These are phyloP conservation scores for Stichodactyla helianthus DNA, from an alignment of 64 coral and sea anemone genomes.

Conservation along the genomic window DNA sequence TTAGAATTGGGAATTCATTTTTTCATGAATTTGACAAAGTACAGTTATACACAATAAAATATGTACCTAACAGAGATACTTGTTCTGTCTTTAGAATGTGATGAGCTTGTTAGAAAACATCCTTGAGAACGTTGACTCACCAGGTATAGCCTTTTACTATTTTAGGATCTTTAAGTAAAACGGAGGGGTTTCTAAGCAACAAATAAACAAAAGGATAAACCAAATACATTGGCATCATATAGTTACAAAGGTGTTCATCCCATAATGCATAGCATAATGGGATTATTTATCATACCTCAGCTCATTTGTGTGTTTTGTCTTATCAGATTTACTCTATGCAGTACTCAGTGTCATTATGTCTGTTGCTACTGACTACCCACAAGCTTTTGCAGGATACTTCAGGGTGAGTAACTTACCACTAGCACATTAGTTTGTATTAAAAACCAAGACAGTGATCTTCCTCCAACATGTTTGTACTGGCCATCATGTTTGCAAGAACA, in stretches of 20 bases:
- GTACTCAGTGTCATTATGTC: conserved; percentile 89
- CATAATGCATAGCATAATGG: too few relatives aligned
- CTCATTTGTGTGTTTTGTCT: conserved; percentile 16
- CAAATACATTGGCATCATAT: neutral
- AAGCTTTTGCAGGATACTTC: conserved; percentile 94
- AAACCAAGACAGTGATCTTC: too few relatives aligned
- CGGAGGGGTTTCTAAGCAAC: too few relatives aligned
- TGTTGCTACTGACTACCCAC: conserved; percentile 85
- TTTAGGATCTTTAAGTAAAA: too few relatives aligned
- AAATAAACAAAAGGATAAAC: too few relatives aligned
- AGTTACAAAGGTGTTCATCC: too few relatives aligned
- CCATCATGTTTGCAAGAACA: too few relatives aligned
- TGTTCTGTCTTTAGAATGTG: conserved; percentile 55
- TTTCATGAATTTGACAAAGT: too few relatives aligned
- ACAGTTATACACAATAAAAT: neutral
- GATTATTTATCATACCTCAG: too few relatives aligned
- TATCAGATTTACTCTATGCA: conserved; percentile 80
- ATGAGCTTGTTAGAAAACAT: conserved; percentile 90
- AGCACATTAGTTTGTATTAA: neutral
- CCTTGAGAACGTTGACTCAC: conserved; percentile 91
- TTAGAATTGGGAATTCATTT: neutral
- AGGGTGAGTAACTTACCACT: conserved; percentile 51
- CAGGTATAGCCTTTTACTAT: conserved; percentile 77
- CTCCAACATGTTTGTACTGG: too few relatives aligned
- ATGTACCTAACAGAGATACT: neutral